These are phyloP conservation scores for Spondyliosoma cantharus DNA, from an alignment of 2,797 vertebrate species.

Conservation along the genomic window DNA sequence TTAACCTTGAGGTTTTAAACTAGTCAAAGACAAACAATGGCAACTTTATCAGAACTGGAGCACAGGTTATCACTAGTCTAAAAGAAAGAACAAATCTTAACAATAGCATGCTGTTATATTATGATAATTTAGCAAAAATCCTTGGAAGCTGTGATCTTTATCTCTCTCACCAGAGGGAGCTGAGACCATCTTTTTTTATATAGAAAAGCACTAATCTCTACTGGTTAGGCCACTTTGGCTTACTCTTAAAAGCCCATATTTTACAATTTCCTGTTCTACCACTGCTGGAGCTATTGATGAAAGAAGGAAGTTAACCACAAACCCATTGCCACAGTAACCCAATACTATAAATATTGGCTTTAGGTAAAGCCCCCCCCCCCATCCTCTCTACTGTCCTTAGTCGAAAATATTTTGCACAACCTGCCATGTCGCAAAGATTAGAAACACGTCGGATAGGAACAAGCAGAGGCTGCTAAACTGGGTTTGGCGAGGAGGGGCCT, in stretches of 20 bases:
- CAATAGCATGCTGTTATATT: too few species aligned
- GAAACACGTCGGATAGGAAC: constrained; percentile 52
- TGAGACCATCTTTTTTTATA: not conserved
- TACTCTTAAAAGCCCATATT: not conserved
- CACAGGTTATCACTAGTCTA: not conserved
- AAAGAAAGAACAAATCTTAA: not conserved
- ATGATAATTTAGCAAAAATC: too few species aligned
- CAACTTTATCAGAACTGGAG: not conserved
- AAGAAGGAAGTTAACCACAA: constrained; percentile 45
- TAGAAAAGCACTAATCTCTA: not conserved
- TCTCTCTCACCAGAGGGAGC: not conserved
- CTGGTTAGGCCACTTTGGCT: constrained; percentile 10
- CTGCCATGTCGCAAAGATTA: constrained; percentile 4
- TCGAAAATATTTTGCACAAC: constrained; percentile 23
- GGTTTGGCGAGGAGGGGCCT: not conserved
- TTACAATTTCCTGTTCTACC: constrained; percentile 54
- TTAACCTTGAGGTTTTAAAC: constrained; percentile 22
- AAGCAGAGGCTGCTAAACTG: not conserved
- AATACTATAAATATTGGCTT: constrained; percentile 63
- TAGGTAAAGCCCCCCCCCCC: constrained; percentile 15
- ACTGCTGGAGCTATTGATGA: not conserved
- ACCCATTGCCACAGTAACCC: constrained; percentile 40
- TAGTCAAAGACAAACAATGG: not conserved
- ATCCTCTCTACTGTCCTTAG: constrained; percentile 23
- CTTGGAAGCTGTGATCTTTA: not conserved